A percentile compares a stretch with the other conserved stretches of the same genome.
These are phyloP conservation scores for Antechinus stuartii DNA, from an alignment of 2,113 vertebrate species.

Conservation along the genomic window DNA sequence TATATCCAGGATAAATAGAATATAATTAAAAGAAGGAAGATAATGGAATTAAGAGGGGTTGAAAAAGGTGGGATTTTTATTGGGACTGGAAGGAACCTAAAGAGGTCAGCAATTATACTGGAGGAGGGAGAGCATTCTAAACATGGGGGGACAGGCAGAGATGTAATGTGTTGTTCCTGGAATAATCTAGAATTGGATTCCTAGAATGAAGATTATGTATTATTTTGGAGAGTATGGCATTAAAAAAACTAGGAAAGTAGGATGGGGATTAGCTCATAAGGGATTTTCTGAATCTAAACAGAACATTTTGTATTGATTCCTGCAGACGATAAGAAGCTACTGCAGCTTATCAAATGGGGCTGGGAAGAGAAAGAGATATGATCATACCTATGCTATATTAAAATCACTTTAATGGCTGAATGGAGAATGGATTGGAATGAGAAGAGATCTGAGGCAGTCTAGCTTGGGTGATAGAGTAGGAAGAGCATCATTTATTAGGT, in stretches of 20 bases:
- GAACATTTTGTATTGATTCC: not conserved
- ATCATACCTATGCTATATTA: not conserved
- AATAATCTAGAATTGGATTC: not conserved
- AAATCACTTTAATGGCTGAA: not conserved
- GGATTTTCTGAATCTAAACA: not conserved
- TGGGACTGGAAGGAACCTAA: not conserved
- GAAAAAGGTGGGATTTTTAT: not conserved
- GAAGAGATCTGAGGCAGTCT: not conserved
- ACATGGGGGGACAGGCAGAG: not conserved
- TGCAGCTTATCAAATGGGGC: not conserved
- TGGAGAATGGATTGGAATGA: not conserved
- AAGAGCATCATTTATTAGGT: not conserved
- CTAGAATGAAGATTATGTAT: not conserved
- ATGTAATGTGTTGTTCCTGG: not conserved
- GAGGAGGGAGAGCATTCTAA: not conserved
- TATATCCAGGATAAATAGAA: not conserved
- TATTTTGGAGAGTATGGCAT: not conserved
- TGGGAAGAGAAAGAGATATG: not conserved
- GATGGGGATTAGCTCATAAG: not conserved
- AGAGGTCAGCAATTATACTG: not conserved
- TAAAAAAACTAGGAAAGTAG: not conserved
- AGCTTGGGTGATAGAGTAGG: not conserved
- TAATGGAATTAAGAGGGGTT: not conserved
- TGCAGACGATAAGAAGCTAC: not conserved
- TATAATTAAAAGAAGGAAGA: not conserved